phyloP scores from a whole-genome alignment of 2,113 vertebrate species.

The Plestiodon gilberti region DNA sequence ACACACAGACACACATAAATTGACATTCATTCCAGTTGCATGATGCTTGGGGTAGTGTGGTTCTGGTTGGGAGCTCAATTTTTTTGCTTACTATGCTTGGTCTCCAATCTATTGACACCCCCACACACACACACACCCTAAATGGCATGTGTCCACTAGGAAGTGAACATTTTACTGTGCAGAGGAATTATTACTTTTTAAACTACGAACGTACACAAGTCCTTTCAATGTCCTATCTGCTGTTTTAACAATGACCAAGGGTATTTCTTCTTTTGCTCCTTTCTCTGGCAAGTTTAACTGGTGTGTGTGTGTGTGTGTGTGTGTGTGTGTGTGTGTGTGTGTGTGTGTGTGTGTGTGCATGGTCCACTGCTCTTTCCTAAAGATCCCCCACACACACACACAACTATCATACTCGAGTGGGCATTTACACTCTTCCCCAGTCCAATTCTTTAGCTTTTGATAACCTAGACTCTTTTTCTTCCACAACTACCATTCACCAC shows the following conservation, averaged over 20 bases:
- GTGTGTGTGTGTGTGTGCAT: slow-evolving; percentile 6
- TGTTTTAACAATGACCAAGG: background rate
- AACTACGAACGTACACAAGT: background rate
- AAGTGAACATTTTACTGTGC: background rate
- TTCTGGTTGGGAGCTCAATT: background rate
- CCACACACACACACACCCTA: background rate
- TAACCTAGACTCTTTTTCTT: background rate
- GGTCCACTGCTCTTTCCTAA: slow-evolving; percentile 28
- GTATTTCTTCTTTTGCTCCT: slow-evolving; percentile 31
- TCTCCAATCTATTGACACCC: background rate
- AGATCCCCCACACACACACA: background rate
- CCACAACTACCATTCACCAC: background rate
- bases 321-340: too few species aligned
- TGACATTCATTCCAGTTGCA: background rate
- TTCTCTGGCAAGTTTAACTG: slow-evolving; percentile 5
- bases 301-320: too few species aligned
- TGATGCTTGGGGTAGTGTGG: background rate
- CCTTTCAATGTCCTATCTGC: background rate
- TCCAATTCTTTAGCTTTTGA: background rate
- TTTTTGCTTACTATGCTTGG: slow-evolving; percentile 10
- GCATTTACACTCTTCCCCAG: background rate
- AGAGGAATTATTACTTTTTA: slow-evolving; percentile 10
- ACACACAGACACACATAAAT: background rate
- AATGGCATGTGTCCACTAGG: background rate
- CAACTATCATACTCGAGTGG: background rate